A percentile compares a stretch with the other conserved stretches of the same genome.
Evolutionary conservation across 2,888 invertebrate genomes (phyloP).

Genomic region (Conus canariensis): DNA sequence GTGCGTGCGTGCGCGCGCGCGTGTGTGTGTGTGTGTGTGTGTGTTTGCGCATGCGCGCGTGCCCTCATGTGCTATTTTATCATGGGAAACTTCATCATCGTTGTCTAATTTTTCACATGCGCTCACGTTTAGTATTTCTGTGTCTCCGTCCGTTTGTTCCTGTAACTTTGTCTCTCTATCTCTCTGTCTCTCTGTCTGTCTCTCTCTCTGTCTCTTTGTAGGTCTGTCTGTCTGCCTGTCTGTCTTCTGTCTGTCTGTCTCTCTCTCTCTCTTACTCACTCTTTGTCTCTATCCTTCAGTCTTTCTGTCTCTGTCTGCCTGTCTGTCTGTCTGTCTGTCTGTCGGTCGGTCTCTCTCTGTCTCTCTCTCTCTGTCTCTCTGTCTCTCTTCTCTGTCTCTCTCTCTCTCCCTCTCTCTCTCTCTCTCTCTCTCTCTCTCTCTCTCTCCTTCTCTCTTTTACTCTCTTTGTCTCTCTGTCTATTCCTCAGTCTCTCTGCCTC

Average conservation of each 20-base stretch:
- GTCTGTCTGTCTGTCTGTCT: background rate
- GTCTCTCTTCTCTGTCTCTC: background rate
- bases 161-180: background rate
- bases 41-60: too few relatives aligned
- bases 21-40: too few relatives aligned
- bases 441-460: background rate
- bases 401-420: too few relatives aligned
- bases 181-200: background rate
- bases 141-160: background rate
- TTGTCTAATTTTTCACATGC: background rate
- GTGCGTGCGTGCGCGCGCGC: too few relatives aligned
- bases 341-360: background rate
- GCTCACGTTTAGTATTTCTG: background rate
- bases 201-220: background rate
- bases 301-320: background rate
- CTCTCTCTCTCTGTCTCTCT: background rate
- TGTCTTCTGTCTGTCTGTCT: background rate
- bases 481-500: background rate
- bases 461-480: background rate
- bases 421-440: too few relatives aligned
- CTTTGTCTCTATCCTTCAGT: background rate
- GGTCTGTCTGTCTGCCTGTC: background rate
- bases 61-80: too few relatives aligned
- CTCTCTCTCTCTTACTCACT: background rate
- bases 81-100: too few relatives aligned